Percentiles rank a stretch among this genome's conserved stretches.
Evolutionary conservation across 2,797 vertebrate species (phyloP).

Genomic region (Mormyrops attenuatus): DNA sequence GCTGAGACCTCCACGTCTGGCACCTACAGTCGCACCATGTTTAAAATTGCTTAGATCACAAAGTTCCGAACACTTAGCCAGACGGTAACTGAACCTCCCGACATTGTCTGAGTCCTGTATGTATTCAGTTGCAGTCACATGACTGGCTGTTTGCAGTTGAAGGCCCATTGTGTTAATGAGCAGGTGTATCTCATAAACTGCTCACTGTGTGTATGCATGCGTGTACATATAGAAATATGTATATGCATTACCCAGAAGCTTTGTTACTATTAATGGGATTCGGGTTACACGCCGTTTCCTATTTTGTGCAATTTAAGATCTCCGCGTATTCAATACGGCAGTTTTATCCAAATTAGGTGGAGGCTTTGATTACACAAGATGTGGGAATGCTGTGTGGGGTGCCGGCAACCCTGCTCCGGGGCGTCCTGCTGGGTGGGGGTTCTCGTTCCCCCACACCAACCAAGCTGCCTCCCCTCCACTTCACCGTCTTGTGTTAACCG

Average conservation of each 20-base stretch:
- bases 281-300: slow-evolving; percentile 21
- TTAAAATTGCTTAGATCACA: not conserved
- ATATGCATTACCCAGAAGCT: not conserved
- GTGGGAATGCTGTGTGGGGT: slow-evolving; percentile 12
- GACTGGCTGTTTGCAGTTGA: not conserved
- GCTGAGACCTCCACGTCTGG: not conserved
- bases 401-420: not conserved
- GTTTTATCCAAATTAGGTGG: slow-evolving; percentile 42
- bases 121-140: slow-evolving; percentile 3
- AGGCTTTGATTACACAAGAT: slow-evolving; percentile 47
- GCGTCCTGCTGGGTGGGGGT: slow-evolving; percentile 15
- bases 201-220: not conserved
- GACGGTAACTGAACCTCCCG: not conserved
- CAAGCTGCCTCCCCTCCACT: slow-evolving; percentile 16
- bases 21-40: not conserved
- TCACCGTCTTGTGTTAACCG: slow-evolving; percentile 27
- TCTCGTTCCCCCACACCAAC: slow-evolving; percentile 15
- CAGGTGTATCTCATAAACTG: not conserved
- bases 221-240: not conserved
- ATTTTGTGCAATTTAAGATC: slow-evolving; percentile 44
- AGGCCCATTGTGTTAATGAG: not conserved
- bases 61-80: not conserved
- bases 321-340: slow-evolving; percentile 42
- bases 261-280: not conserved
- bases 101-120: not conserved